Percentiles rank a stretch among this genome's conserved stretches.
These are phyloP conservation scores for Jordanella pulchra DNA, from an alignment of 2,797 vertebrate species.

Conservation along the genomic window DNA sequence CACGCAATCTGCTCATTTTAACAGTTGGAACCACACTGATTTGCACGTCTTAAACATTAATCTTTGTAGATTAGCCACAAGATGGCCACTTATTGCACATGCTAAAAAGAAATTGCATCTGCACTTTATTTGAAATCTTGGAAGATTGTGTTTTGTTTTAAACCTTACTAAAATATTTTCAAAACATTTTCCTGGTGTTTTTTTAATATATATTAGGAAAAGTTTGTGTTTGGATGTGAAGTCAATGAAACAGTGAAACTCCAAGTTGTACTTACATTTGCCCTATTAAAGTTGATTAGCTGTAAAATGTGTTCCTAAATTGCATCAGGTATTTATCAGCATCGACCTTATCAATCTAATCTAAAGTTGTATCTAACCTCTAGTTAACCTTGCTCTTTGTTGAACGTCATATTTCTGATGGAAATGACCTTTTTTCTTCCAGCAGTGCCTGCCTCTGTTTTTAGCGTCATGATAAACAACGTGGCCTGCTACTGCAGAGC, in stretches of 20 bases:
- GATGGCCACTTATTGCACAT: no score
- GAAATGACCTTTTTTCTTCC: slow-evolving; percentile 44
- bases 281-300: not conserved
- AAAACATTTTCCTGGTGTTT: not conserved
- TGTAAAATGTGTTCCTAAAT: not conserved
- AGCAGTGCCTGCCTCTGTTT: not conserved
- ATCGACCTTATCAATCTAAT: slow-evolving; percentile 14
- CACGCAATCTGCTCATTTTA: no score
- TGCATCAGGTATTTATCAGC: not conserved
- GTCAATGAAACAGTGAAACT: not conserved
- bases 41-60: no score
- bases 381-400: slow-evolving; percentile 35
- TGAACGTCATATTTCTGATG: slow-evolving; percentile 24
- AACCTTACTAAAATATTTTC: not conserved
- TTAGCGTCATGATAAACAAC: slow-evolving; percentile 6
- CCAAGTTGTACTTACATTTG: not conserved
- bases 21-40: no score
- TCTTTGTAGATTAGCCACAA: no score
- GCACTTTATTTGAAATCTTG: no score
- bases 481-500: not conserved
- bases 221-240: not conserved
- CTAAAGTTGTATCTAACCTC: slow-evolving; percentile 17
- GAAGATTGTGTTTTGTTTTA: not conserved
- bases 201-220: not conserved
- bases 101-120: no score